Conservation (phyloP, 2,888 invertebrate genomes). For the Agapetus fuscipes region DNA sequence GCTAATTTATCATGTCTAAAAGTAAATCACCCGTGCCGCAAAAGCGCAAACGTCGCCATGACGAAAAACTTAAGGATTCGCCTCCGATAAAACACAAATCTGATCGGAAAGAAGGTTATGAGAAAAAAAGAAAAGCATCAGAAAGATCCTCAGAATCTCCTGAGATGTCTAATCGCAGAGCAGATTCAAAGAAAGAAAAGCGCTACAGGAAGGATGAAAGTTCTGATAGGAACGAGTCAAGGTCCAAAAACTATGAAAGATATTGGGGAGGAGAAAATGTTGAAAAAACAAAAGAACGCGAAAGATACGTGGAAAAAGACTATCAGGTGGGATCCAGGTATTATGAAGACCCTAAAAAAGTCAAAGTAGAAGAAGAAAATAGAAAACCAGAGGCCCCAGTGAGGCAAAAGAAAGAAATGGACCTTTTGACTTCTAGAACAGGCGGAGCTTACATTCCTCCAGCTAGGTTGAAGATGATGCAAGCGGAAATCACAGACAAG, state of each 20-base stretch:
- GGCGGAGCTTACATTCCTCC: conserved; percentile 98
- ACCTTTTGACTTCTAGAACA: conserved; percentile 71
- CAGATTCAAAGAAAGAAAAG: not conserved
- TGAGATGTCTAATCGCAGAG: not conserved
- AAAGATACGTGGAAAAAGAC: conserved; percentile 4
- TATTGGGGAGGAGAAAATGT: conserved; percentile 14
- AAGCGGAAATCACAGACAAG: conserved; percentile 93
- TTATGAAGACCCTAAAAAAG: conserved; percentile 16
- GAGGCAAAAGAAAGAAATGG: conserved; percentile 36
- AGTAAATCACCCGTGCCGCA: conserved; percentile 10
- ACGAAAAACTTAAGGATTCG: too few relatives aligned
- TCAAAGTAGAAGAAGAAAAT: conserved; percentile 4
- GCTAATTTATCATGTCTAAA: conserved; percentile 6
- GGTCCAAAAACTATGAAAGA: conserved; percentile 14
- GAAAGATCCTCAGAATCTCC: not conserved
- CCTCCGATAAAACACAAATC: too few relatives aligned
- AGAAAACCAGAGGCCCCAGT: not conserved
- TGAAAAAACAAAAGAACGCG: conserved; percentile 1
- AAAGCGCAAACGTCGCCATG: conserved; percentile 1
- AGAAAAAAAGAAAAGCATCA: conserved; percentile 1
- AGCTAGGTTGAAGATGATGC: conserved; percentile 90
- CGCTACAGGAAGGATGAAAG: conserved; percentile 1
- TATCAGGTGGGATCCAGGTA: conserved; percentile 22
- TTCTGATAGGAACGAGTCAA: conserved; percentile 3
- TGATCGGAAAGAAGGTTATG: not conserved